Percentiles rank a stretch among this genome's conserved stretches.
Evolutionary conservation across 1,140 invertebrate species (phyloP).

Genomic region (Saccostrea cuccullata): DNA sequence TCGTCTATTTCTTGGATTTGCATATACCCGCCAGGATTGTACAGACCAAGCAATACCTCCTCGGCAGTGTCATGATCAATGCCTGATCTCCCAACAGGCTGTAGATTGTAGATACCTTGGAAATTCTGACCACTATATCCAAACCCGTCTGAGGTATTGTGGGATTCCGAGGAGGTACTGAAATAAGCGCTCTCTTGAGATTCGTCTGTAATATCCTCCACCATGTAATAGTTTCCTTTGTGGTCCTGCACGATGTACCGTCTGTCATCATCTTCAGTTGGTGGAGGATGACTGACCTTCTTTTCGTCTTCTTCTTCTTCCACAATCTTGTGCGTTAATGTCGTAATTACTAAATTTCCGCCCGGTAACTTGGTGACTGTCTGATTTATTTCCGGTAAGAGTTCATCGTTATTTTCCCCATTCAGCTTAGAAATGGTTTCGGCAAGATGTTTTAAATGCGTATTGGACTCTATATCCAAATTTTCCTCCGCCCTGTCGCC

Average conservation of each 20-base stretch:
- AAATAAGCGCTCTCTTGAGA: constrained; percentile 53
- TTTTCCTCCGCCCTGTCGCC: not conserved
- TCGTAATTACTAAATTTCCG: constrained; percentile 57
- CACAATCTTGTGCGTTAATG: constrained; percentile 53
- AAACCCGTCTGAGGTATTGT: constrained; percentile 26
- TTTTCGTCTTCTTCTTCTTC: constrained; percentile 53
- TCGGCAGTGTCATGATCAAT: constrained; percentile 54
- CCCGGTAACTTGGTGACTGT: constrained; percentile 54
- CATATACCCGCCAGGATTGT: constrained; percentile 45
- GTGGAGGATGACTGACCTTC: not conserved
- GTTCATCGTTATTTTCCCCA: constrained; percentile 55
- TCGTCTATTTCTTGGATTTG: constrained; percentile 53
- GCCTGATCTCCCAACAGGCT: constrained; percentile 38
- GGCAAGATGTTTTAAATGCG: constrained; percentile 32
- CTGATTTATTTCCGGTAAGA: constrained; percentile 57
- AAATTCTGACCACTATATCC: constrained; percentile 41
- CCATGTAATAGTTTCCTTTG: constrained; percentile 53
- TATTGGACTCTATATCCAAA: constrained; percentile 31
- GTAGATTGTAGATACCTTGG: constrained; percentile 51
- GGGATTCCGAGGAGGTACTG: constrained; percentile 40
- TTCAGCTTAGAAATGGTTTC: constrained; percentile 56
- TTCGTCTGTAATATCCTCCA: constrained; percentile 58
- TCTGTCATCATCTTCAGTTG: not conserved
- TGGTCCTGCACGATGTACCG: constrained; percentile 53
- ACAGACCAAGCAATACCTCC: constrained; percentile 55